Evolutionary conservation across 1,140 invertebrate species (phyloP), one percentile per base, ranked within the genome.

Genomic region (Ceratina australensis): DNA sequence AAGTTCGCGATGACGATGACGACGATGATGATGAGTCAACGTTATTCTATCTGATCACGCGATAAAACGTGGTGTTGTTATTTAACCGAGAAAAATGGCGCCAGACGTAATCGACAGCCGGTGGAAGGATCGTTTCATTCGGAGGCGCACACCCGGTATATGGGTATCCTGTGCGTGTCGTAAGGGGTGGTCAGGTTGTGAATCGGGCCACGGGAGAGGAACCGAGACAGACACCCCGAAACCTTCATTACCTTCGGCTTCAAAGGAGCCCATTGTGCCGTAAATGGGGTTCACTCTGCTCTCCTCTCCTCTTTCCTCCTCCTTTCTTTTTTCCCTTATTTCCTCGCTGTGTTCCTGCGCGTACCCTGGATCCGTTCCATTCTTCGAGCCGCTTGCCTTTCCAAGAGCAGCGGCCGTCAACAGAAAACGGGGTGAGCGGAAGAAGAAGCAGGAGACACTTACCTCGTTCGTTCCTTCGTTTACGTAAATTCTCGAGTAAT

Each of bases 201-300:
- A 86, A 84, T 84, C 82, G 65, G 81, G 67, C 69, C 82, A 68
- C 82, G 61, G 56, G 59, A 78, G 80, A 85, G 73, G 66, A 69
- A 81, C 80, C 77, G 83, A 85, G 80, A 85, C 84, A 79, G 82
- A 88, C 87, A 87, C 80, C 86, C 82, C 80, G 77, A 88, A 86
- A 87, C 86, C 81, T 88, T 88, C 87, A 87, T 89, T 89, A 87
- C 86, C 82, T 85, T 81, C 79, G 72, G 86, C 83, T 84, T 86
- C 79, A 86, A 87, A 88, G 83, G 80, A 88, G 82, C 82, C 86
- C 82, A 89, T 89, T 89, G 88, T 89, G 77, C 84, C 78, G 73
- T 87, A 87, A 89, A 89, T 87, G 81, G 87, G 84, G 87, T 88
- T 83, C 71, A 82, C 81, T 77, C 74, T 63, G 74, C 77, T 72